Conservation (phyloP, 2,797 vertebrate genomes). For the Ispidina picta region DNA sequence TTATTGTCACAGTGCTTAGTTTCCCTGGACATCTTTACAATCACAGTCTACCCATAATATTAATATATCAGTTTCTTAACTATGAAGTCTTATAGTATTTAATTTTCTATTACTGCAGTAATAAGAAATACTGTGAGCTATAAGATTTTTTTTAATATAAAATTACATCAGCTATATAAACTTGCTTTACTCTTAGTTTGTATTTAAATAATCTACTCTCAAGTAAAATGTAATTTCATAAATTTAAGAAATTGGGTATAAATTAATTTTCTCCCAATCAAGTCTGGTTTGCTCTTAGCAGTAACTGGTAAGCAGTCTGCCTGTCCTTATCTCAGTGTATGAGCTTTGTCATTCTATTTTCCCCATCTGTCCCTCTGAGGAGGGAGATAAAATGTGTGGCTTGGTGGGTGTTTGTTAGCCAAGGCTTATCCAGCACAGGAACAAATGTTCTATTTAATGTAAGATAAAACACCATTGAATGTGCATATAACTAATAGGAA, state of each 20-base stretch:
- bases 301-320: background rate
- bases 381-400: accelerated
- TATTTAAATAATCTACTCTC: background rate
- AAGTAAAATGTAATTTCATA: background rate
- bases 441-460: background rate
- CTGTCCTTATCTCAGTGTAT: background rate
- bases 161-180: background rate
- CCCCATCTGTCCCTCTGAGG: background rate
- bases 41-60: background rate
- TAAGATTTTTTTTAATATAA: background rate
- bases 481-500: background rate
- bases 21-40: background rate
- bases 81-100: background rate
- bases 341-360: background rate
- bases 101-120: background rate
- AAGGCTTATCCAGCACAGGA: background rate
- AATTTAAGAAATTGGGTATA: background rate
- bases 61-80: background rate
- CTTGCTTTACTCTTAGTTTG: background rate
- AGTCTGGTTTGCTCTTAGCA: background rate
- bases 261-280: background rate
- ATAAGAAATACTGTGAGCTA: background rate
- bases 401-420: background rate
- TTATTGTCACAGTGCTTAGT: accelerated
- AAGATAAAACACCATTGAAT: background rate